Evolutionary conservation across 2,113 vertebrate species (phyloP).

Genomic region (Lontra canadensis): DNA sequence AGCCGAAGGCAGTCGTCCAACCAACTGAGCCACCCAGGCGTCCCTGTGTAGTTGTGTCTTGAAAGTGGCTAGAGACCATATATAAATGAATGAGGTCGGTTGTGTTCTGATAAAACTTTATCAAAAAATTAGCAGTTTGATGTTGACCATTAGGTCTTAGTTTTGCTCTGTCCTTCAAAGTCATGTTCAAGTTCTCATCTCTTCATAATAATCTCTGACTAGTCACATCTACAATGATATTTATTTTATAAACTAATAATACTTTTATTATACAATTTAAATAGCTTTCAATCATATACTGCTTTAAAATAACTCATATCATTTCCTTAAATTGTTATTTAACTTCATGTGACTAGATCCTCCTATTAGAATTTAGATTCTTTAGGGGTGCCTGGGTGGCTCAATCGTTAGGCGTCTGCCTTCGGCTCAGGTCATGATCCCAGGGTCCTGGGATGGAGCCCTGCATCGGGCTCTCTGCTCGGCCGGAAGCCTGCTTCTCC

Average conservation of each 20-base stretch:
- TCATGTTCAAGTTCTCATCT: neutral
- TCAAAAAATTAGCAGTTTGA: neutral
- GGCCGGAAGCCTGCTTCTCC: too few species aligned
- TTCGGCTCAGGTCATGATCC: too few species aligned
- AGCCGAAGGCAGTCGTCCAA: too few species aligned
- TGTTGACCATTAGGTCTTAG: neutral
- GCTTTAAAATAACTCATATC: neutral
- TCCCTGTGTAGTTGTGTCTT: neutral
- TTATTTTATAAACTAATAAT: neutral
- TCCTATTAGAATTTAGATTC: neutral
- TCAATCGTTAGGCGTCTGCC: too few species aligned
- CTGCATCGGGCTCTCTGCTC: too few species aligned
- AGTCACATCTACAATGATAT: neutral
- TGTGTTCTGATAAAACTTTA: neutral
- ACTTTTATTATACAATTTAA: neutral
- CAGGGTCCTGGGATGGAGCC: too few species aligned
- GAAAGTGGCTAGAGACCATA: neutral
- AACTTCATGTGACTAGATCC: neutral
- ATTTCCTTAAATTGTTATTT: constrained; percentile 19
- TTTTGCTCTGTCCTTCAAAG: neutral
- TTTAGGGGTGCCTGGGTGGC: neutral
- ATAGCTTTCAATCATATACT: neutral
- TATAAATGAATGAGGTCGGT: neutral
- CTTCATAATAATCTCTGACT: neutral
- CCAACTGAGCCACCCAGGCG: too few species aligned